phyloP scores from a whole-genome alignment of 1,140 invertebrate genomes.

The Heliconius himera region DNA sequence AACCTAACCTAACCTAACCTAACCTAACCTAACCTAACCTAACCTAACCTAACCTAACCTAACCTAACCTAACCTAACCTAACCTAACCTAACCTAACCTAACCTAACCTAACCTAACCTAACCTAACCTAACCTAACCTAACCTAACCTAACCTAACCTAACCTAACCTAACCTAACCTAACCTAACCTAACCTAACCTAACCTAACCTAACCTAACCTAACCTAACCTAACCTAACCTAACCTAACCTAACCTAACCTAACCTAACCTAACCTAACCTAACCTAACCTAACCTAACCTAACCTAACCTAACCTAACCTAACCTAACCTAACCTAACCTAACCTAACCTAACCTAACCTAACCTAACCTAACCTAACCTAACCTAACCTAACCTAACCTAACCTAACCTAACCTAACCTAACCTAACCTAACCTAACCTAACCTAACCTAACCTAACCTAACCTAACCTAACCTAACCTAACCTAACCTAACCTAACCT shows the following conservation, averaged over 20 bases:
- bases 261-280: constrained; percentile 45
- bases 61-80: constrained; percentile 53
- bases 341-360: too few species aligned
- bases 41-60: constrained; percentile 52
- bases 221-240: too few species aligned
- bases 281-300: constrained; percentile 54
- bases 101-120: constrained; percentile 36
- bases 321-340: constrained; percentile 41
- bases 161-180: too few species aligned
- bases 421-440: constrained; percentile 52
- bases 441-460: constrained; percentile 37
- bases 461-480: too few species aligned
- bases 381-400: constrained; percentile 30
- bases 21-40: constrained; percentile 58
- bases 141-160: too few species aligned
- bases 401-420: constrained; percentile 54
- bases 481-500: too few species aligned
- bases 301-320: constrained; percentile 41
- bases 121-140: too few species aligned
- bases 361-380: constrained; percentile 18
- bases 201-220: too few species aligned
- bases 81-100: constrained; percentile 51
- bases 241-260: too few species aligned
- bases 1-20: constrained; percentile 57
- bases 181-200: too few species aligned